Evolutionary conservation across 2,113 vertebrate species (phyloP).

Genomic region (Polypterus senegalus): DNA sequence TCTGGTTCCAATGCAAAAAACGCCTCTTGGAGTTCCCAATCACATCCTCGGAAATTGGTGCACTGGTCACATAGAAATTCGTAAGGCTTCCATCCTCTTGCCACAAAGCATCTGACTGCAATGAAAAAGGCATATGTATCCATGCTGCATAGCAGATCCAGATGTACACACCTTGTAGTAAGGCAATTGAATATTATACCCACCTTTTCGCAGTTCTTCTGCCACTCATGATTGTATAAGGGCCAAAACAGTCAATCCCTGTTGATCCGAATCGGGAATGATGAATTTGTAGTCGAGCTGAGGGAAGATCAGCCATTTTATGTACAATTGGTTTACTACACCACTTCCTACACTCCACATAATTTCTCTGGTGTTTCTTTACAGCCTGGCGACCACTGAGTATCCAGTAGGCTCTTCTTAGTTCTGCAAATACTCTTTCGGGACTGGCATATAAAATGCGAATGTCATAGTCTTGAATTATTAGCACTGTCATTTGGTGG

Average conservation of each 20-base stretch:
- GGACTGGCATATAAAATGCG: conserved; percentile 1
- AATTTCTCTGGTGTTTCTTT: conserved; percentile 2
- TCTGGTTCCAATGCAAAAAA: too few relatives aligned
- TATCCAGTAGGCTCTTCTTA: conserved; percentile 11
- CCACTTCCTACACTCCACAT: conserved; percentile 4
- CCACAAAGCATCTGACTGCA: not conserved
- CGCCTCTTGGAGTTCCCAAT: too few relatives aligned
- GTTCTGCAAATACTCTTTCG: conserved; percentile 7
- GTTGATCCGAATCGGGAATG: conserved; percentile 11
- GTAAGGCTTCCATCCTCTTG: too few relatives aligned
- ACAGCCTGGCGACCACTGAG: conserved; percentile 8
- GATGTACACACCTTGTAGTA: conserved; percentile 8
- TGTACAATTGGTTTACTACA: conserved; percentile 1
- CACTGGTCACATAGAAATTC: too few relatives aligned
- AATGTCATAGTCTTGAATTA: conserved; percentile 9
- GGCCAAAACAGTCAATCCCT: conserved; percentile 13
- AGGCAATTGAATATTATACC: conserved; percentile 13
- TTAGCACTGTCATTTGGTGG: conserved; percentile 1
- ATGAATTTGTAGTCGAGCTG: not conserved
- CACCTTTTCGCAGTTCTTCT: conserved; percentile 9
- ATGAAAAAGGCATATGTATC: conserved; percentile 11
- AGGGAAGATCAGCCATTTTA: conserved; percentile 15
- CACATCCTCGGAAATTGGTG: too few relatives aligned
- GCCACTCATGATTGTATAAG: not conserved
- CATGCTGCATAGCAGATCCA: conserved; percentile 2